phyloP scores from a whole-genome alignment of 1,140 invertebrate genomes.

The Colletes gigas region DNA sequence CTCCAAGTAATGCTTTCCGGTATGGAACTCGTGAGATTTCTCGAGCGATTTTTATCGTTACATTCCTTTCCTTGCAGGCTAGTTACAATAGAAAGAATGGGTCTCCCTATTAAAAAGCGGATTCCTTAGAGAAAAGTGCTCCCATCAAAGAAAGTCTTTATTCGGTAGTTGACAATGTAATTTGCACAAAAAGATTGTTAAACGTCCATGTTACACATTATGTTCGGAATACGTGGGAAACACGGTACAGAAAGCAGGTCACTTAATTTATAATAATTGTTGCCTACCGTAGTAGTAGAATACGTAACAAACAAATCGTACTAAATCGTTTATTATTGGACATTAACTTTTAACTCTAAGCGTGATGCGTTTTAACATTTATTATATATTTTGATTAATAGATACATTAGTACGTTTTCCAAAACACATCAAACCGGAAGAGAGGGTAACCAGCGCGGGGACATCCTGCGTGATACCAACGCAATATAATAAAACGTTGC shows the following conservation, averaged over 20 bases:
- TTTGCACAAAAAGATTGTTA: not conserved
- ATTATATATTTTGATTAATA: too few relatives aligned
- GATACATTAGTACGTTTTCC: too few relatives aligned
- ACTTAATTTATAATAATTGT: not conserved
- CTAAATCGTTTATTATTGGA: too few relatives aligned
- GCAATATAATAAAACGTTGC: too few relatives aligned
- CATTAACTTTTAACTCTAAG: too few relatives aligned
- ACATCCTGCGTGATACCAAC: too few relatives aligned
- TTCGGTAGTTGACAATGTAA: not conserved
- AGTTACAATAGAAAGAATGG: conserved; percentile 20
- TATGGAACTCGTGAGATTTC: conserved; percentile 49
- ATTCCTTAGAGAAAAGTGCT: conserved; percentile 18
- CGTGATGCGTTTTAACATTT: too few relatives aligned
- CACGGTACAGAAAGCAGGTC: not conserved
- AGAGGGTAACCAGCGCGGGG: too few relatives aligned
- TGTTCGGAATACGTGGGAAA: not conserved
- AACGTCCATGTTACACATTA: not conserved
- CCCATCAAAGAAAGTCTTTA: not conserved
- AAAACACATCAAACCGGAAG: too few relatives aligned
- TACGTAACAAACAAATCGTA: too few relatives aligned
- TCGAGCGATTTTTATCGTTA: conserved; percentile 53
- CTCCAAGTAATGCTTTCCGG: conserved; percentile 51
- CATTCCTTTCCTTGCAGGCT: conserved; percentile 19
- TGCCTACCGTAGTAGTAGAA: too few relatives aligned
- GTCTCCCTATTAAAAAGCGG: conserved; percentile 16